phyloP scores from a whole-genome alignment of 1,140 invertebrate species.

The Callitettix versicolor region DNA sequence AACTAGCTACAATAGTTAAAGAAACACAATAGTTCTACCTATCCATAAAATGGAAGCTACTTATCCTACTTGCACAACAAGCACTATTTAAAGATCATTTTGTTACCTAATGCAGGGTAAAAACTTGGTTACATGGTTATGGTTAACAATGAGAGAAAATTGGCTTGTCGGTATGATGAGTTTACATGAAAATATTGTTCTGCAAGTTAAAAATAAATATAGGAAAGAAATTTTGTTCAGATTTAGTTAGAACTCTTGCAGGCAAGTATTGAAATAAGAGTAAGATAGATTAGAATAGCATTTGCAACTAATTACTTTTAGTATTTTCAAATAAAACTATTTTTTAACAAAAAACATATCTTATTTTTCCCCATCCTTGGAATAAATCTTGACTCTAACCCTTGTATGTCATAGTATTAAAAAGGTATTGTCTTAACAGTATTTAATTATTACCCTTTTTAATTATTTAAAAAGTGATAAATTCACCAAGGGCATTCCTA shows the following conservation, averaged over 20 bases:
- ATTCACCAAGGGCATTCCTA: too few species aligned
- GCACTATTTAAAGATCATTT: not conserved
- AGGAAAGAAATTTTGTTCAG: not conserved
- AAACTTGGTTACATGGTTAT: not conserved
- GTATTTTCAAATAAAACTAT: too few species aligned
- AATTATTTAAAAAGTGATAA: too few species aligned
- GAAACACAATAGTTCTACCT: not conserved
- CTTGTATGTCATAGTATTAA: too few species aligned
- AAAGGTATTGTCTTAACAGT: too few species aligned
- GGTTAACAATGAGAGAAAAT: not conserved
- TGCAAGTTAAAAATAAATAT: not conserved
- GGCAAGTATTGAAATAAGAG: slow-evolving; percentile 10
- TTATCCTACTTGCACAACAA: not conserved
- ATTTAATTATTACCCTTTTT: too few species aligned
- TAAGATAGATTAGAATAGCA: too few species aligned
- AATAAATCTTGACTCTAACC: too few species aligned
- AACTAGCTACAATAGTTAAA: not conserved
- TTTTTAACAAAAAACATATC: too few species aligned
- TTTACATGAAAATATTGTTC: not conserved
- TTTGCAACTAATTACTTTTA: too few species aligned
- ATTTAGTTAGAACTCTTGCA: not conserved
- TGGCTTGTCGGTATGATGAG: not conserved
- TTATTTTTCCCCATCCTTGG: too few species aligned
- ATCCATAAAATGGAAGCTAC: not conserved
- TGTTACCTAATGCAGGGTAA: not conserved